phyloP scores from a whole-genome alignment of 2,797 vertebrate species.

The Dipus sagitta region DNA sequence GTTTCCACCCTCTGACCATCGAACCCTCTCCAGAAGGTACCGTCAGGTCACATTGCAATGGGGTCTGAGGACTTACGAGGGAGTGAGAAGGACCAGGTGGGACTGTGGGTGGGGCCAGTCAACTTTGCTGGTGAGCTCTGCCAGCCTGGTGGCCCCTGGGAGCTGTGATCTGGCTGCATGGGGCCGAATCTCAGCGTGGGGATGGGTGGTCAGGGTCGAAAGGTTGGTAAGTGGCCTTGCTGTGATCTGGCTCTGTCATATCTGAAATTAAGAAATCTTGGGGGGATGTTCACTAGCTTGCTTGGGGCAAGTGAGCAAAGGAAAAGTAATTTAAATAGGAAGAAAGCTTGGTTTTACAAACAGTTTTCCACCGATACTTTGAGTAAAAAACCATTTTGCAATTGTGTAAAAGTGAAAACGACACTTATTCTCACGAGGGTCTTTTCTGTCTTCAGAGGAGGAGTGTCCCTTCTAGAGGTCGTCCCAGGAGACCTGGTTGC shows the following conservation, averaged over 20 bases:
- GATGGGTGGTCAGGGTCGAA: no score
- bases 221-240: rapidly evolving
- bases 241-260: no score
- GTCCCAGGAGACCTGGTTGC: background rate
- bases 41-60: rapidly evolving
- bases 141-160: background rate
- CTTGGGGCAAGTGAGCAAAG: background rate
- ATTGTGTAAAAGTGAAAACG: background rate
- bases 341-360: background rate
- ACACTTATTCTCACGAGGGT: background rate
- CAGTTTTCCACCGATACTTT: rapidly evolving
- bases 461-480: conserved; percentile 34
- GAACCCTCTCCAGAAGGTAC: background rate
- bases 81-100: rapidly evolving
- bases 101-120: rapidly evolving
- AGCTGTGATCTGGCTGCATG: rapidly evolving
- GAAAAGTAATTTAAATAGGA: no score
- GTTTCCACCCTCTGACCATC: rapidly evolving
- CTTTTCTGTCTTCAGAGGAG: conserved; percentile 17
- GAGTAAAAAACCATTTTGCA: background rate
- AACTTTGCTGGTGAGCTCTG: rapidly evolving
- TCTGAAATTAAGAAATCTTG: rapidly evolving
- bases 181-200: no score
- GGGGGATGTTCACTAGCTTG: rapidly evolving
- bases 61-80: background rate